Conservation (phyloP, 2,888 invertebrate genomes). For the Steinernema scapterisci region DNA sequence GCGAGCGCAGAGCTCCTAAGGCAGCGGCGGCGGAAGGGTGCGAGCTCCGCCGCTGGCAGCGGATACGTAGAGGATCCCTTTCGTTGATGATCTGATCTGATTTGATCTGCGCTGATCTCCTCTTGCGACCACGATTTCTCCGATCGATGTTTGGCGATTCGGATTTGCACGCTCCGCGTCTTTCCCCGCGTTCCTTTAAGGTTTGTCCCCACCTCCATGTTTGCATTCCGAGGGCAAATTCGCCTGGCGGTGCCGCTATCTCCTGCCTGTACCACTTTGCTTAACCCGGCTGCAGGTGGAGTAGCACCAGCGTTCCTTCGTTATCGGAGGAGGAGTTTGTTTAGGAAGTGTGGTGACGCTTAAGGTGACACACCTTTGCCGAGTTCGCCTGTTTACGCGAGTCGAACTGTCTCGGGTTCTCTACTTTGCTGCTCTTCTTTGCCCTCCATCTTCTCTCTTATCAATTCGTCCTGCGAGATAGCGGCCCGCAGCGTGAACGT, state of each 20-base stretch:
- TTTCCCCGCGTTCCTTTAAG: background rate
- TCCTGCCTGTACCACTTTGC: background rate
- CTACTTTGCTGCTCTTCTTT: constrained; percentile 6
- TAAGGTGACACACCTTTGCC: background rate
- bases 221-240: background rate
- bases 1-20: constrained; percentile 8
- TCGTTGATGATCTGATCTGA: background rate
- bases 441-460: constrained; percentile 16
- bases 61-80: background rate
- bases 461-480: background rate
- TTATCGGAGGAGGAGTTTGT: background rate
- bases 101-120: background rate
- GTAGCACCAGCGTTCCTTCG: background rate
- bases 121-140: too few species aligned
- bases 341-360: too few species aligned
- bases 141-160: background rate
- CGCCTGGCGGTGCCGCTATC: background rate
- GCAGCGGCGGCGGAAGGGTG: background rate
- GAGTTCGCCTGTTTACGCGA: background rate
- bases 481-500: background rate
- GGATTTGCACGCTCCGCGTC: background rate
- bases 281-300: too few species aligned
- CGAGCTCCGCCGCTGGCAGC: too few species aligned
- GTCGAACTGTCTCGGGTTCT: constrained; percentile 17
- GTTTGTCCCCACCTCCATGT: background rate